Percentiles rank a stretch among this genome's conserved stretches.
phyloP scores from a whole-genome alignment of 2,888 invertebrate species.

The Leucozona laternaria region DNA sequence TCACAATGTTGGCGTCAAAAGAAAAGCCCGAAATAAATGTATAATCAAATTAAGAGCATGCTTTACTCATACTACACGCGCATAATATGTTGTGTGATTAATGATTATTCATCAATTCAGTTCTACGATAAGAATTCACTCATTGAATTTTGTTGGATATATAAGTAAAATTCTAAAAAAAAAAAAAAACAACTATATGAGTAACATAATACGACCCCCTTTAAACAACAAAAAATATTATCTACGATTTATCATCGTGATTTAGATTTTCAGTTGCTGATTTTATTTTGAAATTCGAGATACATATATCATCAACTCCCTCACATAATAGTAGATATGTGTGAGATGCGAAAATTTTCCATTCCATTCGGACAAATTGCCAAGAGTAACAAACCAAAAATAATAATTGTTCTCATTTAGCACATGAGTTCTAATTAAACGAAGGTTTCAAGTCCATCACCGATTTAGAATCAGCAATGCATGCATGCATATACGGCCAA shows the following conservation, averaged over 20 bases:
- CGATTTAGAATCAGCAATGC: not conserved
- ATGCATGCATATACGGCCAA: not conserved
- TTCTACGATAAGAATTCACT: not conserved
- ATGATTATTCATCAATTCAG: not conserved
- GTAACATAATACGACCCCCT: not conserved
- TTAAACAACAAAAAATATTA: not conserved
- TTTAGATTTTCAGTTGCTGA: not conserved
- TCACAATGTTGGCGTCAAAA: not conserved
- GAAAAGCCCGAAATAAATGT: not conserved
- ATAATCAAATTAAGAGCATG: not conserved
- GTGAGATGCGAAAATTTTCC: not conserved
- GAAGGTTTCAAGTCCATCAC: constrained; percentile 8
- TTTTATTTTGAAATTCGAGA: not conserved
- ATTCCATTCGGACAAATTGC: constrained; percentile 3
- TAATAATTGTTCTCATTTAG: constrained; percentile 58
- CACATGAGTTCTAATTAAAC: constrained; percentile 66
- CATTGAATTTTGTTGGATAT: not conserved
- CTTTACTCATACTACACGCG: not conserved
- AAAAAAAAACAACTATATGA: too few species aligned
- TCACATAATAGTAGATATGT: not conserved
- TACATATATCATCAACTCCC: not conserved
- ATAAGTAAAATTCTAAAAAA: not conserved
- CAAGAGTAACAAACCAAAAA: constrained; percentile 27
- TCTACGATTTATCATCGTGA: not conserved
- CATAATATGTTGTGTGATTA: not conserved